Evolutionary conservation across 2,888 invertebrate species (phyloP).

Genomic region (Drosophila austrosaltans): DNA sequence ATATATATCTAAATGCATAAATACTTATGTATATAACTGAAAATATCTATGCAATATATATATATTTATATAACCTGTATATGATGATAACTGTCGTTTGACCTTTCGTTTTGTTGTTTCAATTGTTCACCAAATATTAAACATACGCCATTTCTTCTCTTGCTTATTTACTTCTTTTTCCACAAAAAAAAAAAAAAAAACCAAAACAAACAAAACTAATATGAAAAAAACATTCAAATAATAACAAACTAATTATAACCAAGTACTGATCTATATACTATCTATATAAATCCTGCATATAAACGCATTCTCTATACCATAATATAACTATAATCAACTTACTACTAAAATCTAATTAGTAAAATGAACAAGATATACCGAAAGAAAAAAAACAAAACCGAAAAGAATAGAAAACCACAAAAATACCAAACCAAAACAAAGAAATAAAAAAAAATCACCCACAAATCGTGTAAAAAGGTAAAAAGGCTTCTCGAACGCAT

Average conservation of each 20-base stretch:
- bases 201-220: conserved; percentile 45
- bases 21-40: conserved; percentile 9
- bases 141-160: conserved; percentile 80
- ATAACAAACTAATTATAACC: conserved; percentile 45
- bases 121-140: conserved; percentile 77
- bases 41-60: conserved; percentile 48
- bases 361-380: conserved; percentile 29
- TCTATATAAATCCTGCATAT: conserved; percentile 60
- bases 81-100: conserved; percentile 71
- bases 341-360: conserved; percentile 46
- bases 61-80: conserved; percentile 43
- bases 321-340: conserved; percentile 49
- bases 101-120: conserved; percentile 71
- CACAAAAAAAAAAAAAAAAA: conserved; percentile 52
- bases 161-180: conserved; percentile 79
- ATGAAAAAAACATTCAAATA: conserved; percentile 47
- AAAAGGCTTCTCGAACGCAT: conserved; percentile 74
- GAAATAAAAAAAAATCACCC: conserved; percentile 58
- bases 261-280: conserved; percentile 54
- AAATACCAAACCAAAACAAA: conserved; percentile 24
- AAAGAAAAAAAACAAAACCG: background rate
- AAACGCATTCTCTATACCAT: conserved; percentile 49
- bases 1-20: background rate
- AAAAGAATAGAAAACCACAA: conserved; percentile 25
- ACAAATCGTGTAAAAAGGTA: conserved; percentile 77